A percentile compares a stretch with the other conserved stretches of the same genome.
These are phyloP conservation scores for Catocala nupta DNA, from an alignment of 2,888 invertebrate genomes.

Conservation along the genomic window DNA sequence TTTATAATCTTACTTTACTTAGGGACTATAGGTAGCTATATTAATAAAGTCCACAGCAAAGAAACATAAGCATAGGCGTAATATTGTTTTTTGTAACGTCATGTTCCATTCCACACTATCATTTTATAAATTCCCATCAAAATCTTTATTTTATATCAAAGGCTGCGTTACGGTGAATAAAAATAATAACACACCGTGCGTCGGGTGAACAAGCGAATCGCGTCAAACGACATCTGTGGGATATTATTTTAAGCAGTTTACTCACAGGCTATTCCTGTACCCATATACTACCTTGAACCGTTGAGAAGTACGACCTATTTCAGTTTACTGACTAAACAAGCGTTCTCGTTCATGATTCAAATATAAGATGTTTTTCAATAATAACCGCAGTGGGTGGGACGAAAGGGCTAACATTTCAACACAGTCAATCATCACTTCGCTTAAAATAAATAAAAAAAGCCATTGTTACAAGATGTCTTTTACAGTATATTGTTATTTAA, in stretches of 20 bases:
- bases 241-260: slow-evolving; percentile 74
- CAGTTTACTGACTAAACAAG: slow-evolving; percentile 72
- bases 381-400: slow-evolving; percentile 36
- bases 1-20: too few relatives aligned
- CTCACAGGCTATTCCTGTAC: slow-evolving; percentile 77
- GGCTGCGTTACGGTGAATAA: background rate
- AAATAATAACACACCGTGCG: background rate
- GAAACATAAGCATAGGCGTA: too few relatives aligned
- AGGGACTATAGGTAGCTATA: too few relatives aligned
- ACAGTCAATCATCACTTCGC: slow-evolving; percentile 29
- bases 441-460: slow-evolving; percentile 16
- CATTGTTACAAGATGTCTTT: too few relatives aligned
- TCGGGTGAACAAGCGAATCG: slow-evolving; percentile 28
- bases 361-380: slow-evolving; percentile 43
- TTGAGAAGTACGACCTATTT: slow-evolving; percentile 76
- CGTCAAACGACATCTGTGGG: slow-evolving; percentile 61
- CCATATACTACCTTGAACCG: slow-evolving; percentile 79
- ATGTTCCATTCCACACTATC: too few relatives aligned
- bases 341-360: slow-evolving; percentile 61
- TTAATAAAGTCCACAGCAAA: too few relatives aligned
- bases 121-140: too few relatives aligned
- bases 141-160: slow-evolving; percentile 7
- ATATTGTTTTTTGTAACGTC: too few relatives aligned
- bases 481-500: too few relatives aligned
- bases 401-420: slow-evolving; percentile 39